These are phyloP conservation scores for Pelvicachromis taeniatus DNA, from an alignment of 2,113 vertebrate species.

Conservation along the genomic window DNA sequence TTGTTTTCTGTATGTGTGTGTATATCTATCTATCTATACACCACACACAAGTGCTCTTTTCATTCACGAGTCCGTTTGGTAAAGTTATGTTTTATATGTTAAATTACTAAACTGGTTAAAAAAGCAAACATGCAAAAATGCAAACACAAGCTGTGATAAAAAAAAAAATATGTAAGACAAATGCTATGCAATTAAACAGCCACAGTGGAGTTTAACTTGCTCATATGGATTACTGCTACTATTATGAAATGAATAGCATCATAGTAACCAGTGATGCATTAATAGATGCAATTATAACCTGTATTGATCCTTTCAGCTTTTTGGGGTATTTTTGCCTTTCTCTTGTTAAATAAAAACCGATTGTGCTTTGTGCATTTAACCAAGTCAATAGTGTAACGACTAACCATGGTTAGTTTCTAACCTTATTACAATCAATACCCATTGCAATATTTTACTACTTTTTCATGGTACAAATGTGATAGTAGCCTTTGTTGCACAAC, in stretches of 20 bases:
- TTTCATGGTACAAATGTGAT: background rate
- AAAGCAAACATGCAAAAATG: too few relatives aligned
- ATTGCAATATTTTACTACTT: background rate
- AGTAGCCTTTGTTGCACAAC: background rate
- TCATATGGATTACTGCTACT: too few relatives aligned
- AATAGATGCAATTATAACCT: background rate
- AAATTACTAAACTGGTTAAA: too few relatives aligned
- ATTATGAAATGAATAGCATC: background rate
- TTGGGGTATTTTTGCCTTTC: background rate
- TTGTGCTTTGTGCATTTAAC: background rate
- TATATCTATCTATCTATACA: too few relatives aligned
- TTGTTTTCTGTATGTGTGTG: background rate
- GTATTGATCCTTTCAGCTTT: background rate
- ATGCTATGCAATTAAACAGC: too few relatives aligned
- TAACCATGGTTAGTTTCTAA: background rate
- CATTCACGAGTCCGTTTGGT: too few relatives aligned
- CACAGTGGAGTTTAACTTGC: too few relatives aligned
- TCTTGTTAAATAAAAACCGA: background rate
- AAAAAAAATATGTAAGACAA: too few relatives aligned
- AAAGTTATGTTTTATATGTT: too few relatives aligned
- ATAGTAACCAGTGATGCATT: background rate
- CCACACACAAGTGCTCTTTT: too few relatives aligned
- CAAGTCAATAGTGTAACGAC: background rate
- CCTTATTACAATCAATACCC: conserved; percentile 4
- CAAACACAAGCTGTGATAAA: too few relatives aligned